Percentiles rank a stretch among this genome's conserved stretches.
These are phyloP conservation scores for Pygocentrus nattereri DNA, from an alignment of 2,797 vertebrate species.

Conservation along the genomic window DNA sequence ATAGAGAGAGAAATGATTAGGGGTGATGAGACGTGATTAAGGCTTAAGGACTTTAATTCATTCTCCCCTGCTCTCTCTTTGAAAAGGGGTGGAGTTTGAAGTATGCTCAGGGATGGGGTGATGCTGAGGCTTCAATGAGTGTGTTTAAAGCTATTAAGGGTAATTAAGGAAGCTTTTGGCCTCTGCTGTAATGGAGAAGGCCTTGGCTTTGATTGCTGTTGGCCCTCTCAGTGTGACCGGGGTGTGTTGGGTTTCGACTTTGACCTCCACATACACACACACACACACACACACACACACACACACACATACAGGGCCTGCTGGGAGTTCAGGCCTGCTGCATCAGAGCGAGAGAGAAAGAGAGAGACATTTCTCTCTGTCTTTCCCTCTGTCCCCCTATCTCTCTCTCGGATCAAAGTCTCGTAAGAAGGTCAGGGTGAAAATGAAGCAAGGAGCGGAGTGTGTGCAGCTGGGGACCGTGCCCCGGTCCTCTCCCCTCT, in stretches of 20 bases:
- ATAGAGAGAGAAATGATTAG: background rate
- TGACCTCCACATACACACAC: slow-evolving; percentile 77
- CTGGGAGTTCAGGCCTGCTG: slow-evolving; percentile 76
- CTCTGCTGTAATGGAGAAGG: slow-evolving; percentile 81
- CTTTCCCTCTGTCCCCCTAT: slow-evolving; percentile 66
- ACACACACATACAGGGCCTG: slow-evolving; percentile 12
- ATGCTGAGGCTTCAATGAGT: slow-evolving; percentile 86
- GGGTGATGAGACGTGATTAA: background rate
- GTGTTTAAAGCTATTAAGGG: slow-evolving; percentile 95
- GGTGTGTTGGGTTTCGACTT: slow-evolving; percentile 83
- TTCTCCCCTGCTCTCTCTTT: slow-evolving; percentile 4
- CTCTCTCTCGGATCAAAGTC: slow-evolving; percentile 88
- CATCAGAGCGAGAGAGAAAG: slow-evolving; percentile 80
- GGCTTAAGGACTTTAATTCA: background rate
- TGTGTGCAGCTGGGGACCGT: slow-evolving; percentile 95
- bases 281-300: slow-evolving; percentile 19
- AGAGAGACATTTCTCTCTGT: slow-evolving; percentile 66
- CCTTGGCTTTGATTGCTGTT: slow-evolving; percentile 89
- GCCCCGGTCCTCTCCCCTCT: slow-evolving; percentile 78
- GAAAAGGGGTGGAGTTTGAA: slow-evolving; percentile 42
- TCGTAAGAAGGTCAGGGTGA: slow-evolving; percentile 97
- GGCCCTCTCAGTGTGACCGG: slow-evolving; percentile 78
- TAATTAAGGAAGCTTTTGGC: slow-evolving; percentile 93
- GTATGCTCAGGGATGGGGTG: slow-evolving; percentile 66
- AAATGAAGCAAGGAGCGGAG: slow-evolving; percentile 95